phyloP scores from a whole-genome alignment of 2,797 vertebrate species.

The Notamacropus eugenii region DNA sequence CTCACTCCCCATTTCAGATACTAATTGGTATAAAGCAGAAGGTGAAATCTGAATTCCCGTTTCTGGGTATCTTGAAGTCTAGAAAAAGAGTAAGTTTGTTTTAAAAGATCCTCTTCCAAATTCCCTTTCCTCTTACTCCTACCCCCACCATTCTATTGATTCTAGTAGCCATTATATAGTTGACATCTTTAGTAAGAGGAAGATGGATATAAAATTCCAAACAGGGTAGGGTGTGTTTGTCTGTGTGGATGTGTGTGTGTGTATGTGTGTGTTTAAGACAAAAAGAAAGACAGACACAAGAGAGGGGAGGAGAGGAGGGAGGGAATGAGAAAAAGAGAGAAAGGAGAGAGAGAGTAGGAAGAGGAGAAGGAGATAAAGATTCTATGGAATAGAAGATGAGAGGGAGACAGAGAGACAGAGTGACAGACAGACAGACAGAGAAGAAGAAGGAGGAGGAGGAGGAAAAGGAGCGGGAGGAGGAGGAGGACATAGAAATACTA shows the following conservation, averaged over 20 bases:
- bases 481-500: not conserved
- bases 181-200: not conserved
- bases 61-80: constrained; percentile 15
- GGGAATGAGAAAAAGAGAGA: not conserved
- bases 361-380: not conserved
- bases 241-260: not conserved
- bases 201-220: not conserved
- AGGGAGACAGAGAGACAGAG: not conserved
- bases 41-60: not conserved
- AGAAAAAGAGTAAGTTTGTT: constrained; percentile 53
- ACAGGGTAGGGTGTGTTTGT: not conserved
- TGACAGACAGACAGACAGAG: not conserved
- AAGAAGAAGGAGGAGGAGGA: not conserved
- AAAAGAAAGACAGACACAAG: not conserved
- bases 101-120: not conserved
- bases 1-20: constrained; percentile 63
- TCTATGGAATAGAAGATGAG: not conserved
- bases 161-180: constrained; percentile 18
- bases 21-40: constrained; percentile 50
- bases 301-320: not conserved
- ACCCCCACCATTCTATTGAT: not conserved
- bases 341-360: not conserved
- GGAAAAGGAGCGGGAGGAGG: not conserved
- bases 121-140: constrained; percentile 13
- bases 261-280: not conserved